Evolutionary conservation across 2,113 vertebrate species (phyloP).

Genomic region (Mixornis gularis): DNA sequence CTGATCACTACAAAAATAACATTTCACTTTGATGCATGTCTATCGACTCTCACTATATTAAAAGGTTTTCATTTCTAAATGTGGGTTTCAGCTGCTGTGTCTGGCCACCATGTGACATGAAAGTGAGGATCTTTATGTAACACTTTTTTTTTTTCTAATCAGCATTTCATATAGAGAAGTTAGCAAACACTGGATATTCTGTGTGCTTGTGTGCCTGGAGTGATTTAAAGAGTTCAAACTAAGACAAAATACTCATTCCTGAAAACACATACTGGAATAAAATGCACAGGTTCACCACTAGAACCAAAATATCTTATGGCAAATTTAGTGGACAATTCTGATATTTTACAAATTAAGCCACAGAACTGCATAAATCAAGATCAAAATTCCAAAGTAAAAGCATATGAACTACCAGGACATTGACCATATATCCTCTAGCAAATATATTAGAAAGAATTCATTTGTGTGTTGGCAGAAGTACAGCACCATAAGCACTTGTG

Average conservation of each 20-base stretch:
- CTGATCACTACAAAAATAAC: constrained; percentile 24
- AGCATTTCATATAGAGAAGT: not conserved
- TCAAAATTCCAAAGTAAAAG: not conserved
- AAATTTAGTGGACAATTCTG: not conserved
- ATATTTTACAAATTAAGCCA: not conserved
- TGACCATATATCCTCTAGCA: not conserved
- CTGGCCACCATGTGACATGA: constrained; percentile 36
- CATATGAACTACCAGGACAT: not conserved
- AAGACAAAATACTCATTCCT: not conserved
- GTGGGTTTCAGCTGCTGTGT: constrained; percentile 20
- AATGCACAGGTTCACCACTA: not conserved
- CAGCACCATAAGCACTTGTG: not conserved
- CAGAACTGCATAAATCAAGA: not conserved
- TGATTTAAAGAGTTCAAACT: not conserved
- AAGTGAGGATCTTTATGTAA: not conserved
- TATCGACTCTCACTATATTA: constrained; percentile 29
- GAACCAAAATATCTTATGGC: not conserved
- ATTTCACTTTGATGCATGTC: constrained; percentile 29
- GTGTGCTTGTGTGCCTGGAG: not conserved
- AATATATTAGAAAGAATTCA: not conserved
- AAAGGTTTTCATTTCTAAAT: constrained; percentile 37
- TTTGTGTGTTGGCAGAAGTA: not conserved
- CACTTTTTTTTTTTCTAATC: not conserved
- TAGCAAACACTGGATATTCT: not conserved
- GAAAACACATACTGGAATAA: not conserved